Evolutionary conservation across 2,113 vertebrate genomes (phyloP).

Genomic region (Perccottus glenii): DNA sequence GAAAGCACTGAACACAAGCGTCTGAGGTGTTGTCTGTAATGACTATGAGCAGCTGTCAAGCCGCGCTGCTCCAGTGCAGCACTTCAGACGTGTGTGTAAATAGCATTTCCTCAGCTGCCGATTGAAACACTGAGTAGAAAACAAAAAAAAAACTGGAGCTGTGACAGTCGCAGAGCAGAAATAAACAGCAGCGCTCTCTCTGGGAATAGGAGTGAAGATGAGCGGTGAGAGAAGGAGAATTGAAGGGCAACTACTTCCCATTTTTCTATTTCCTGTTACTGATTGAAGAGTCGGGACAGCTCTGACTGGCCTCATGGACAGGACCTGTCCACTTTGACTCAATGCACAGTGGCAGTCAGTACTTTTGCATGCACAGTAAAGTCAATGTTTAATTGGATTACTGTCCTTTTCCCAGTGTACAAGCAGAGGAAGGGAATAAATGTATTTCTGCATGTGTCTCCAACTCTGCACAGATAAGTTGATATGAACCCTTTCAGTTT

Average conservation of each 20-base stretch:
- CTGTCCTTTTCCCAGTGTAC: too few relatives aligned
- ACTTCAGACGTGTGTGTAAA: constrained; percentile 36
- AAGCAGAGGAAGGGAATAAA: too few relatives aligned
- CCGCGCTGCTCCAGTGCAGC: constrained; percentile 7
- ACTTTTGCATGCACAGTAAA: too few relatives aligned
- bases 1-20: constrained; percentile 37
- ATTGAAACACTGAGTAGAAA: constrained; percentile 8
- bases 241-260: background rate
- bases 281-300: constrained; percentile 2
- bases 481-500: too few relatives aligned
- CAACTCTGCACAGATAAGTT: too few relatives aligned
- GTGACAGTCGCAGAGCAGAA: constrained; percentile 22
- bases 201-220: constrained; percentile 14
- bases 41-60: constrained; percentile 23
- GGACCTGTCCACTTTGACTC: background rate
- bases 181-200: constrained; percentile 30
- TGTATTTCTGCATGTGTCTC: too few relatives aligned
- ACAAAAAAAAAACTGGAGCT: constrained; percentile 8
- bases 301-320: constrained; percentile 12
- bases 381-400: too few relatives aligned
- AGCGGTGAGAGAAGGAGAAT: constrained; percentile 5
- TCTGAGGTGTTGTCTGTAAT: constrained; percentile 26
- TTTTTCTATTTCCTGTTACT: constrained; percentile 12
- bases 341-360: too few relatives aligned
- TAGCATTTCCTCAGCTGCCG: constrained; percentile 23